Percentiles rank a stretch among this genome's conserved stretches.
phyloP scores from a whole-genome alignment of 2,888 invertebrate genomes.

The Dioctria rufipes region DNA sequence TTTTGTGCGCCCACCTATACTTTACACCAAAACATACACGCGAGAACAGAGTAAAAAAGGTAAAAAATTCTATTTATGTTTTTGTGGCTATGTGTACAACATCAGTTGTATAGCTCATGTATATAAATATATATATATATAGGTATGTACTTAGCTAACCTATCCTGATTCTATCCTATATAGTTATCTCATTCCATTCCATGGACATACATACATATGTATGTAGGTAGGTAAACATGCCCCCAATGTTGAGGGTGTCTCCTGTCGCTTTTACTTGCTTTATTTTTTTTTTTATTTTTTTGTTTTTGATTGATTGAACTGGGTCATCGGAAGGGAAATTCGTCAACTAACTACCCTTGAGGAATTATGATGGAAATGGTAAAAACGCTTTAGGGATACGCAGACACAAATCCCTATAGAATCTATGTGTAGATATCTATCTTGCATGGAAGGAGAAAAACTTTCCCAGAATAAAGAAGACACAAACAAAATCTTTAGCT shows the following conservation, averaged over 20 bases:
- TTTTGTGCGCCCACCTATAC: background rate
- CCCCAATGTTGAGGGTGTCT: constrained; percentile 12
- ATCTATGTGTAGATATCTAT: no score
- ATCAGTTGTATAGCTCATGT: background rate
- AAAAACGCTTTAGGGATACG: background rate
- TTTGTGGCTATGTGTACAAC: constrained; percentile 2
- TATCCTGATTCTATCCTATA: background rate
- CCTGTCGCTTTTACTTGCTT: constrained; percentile 15
- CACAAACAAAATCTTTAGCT: background rate
- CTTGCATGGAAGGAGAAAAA: no score
- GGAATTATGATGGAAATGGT: constrained; percentile 17
- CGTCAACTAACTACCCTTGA: constrained; percentile 15
- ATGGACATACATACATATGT: background rate
- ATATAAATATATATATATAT: background rate
- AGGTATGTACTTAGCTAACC: background rate
- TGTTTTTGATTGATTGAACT: constrained; percentile 53
- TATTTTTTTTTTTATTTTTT: background rate
- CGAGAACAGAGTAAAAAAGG: no score
- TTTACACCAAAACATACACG: no score
- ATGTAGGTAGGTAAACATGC: background rate
- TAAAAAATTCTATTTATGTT: background rate
- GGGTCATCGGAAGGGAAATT: constrained; percentile 51
- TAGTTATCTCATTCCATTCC: background rate
- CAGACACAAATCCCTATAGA: no score
- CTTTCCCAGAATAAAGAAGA: background rate